Percentiles rank a stretch among this genome's conserved stretches.
phyloP scores from a whole-genome alignment of 53 echinoderm and acorn worm species.

The Holothuria leucospilota region DNA sequence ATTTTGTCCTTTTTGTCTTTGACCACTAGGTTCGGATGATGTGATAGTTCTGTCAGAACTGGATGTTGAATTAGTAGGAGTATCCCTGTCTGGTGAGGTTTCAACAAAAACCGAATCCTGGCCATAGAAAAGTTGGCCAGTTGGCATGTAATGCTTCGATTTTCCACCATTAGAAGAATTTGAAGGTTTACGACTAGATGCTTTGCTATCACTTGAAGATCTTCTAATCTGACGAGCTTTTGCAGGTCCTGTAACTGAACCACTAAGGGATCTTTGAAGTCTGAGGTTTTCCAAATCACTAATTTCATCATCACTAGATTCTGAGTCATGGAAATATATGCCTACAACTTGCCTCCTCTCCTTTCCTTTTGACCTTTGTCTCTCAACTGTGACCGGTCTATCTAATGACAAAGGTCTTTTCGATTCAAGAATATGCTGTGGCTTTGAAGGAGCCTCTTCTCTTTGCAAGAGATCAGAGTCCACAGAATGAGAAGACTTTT shows the following conservation, averaged over 20 bases:
- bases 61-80: conserved; percentile 39
- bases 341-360: conserved; percentile 54
- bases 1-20: conserved; percentile 13
- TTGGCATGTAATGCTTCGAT: conserved; percentile 46
- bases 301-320: conserved; percentile 85
- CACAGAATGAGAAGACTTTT: conserved; percentile 58
- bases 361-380: conserved; percentile 54
- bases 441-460: background rate
- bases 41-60: conserved; percentile 46
- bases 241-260: conserved; percentile 42
- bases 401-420: conserved; percentile 31
- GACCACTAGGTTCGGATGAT: conserved; percentile 31
- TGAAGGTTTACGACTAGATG: conserved; percentile 53
- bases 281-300: conserved; percentile 70
- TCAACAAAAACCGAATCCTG: conserved; percentile 46
- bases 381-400: conserved; percentile 25
- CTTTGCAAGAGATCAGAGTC: conserved; percentile 46
- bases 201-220: conserved; percentile 80
- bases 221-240: conserved; percentile 72
- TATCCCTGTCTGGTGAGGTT: conserved; percentile 25
- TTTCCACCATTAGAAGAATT: background rate
- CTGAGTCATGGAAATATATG: conserved; percentile 82
- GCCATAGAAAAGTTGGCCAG: conserved; percentile 43
- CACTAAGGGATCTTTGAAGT: conserved; percentile 57
- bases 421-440: conserved; percentile 17